Conservation (phyloP, 2,113 vertebrate genomes). For the Rhinoptilus africanus region DNA sequence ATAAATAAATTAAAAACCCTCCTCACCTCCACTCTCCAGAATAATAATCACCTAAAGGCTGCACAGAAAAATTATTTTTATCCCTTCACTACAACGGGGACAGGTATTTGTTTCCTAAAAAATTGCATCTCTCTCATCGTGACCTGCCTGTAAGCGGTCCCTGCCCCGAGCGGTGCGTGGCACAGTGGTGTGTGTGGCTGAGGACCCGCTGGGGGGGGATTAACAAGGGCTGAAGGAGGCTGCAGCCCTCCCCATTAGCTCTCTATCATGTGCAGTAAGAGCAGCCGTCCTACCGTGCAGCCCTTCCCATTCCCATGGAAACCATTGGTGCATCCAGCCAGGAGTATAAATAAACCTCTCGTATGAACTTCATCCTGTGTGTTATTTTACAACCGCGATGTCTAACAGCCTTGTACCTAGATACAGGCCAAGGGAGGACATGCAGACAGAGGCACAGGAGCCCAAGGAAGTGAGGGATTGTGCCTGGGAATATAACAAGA, state of each 20-base stretch:
- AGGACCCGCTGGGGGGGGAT: background rate
- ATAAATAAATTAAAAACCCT: background rate
- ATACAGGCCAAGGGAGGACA: background rate
- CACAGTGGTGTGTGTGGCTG: accelerated
- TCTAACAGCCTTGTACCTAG: background rate
- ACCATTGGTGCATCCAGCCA: slow-evolving; percentile 39
- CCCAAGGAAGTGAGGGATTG: background rate
- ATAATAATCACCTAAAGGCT: background rate
- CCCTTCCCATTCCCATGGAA: slow-evolving; percentile 63
- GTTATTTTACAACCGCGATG: background rate
- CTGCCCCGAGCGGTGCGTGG: accelerated
- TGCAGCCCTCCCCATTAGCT: slow-evolving; percentile 48
- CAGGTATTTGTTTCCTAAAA: background rate
- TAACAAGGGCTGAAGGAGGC: background rate
- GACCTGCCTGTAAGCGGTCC: background rate
- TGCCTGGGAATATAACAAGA: background rate
- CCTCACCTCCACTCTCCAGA: background rate
- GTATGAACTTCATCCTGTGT: background rate
- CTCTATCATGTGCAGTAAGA: slow-evolving; percentile 17
- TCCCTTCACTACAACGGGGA: accelerated
- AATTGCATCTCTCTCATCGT: background rate
- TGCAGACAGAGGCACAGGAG: background rate
- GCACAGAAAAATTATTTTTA: background rate
- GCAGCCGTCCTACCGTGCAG: slow-evolving; percentile 25
- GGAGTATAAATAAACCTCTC: slow-evolving; percentile 49